Evolutionary conservation across 2,888 invertebrate genomes (phyloP), one percentile per base, ranked within the genome.

Genomic region (Gisinianus flammeolus): DNA sequence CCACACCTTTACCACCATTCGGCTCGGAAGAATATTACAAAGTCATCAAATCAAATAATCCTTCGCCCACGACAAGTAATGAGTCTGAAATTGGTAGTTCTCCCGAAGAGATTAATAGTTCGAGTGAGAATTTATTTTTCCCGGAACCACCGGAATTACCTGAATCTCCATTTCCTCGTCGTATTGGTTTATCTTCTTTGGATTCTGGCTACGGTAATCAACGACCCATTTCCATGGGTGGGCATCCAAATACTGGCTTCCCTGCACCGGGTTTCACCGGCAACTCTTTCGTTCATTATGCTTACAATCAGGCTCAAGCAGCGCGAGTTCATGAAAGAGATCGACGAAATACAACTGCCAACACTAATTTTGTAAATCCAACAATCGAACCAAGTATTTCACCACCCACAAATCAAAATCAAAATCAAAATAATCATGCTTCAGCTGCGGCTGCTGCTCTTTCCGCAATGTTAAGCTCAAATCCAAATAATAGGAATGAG

Each of bases 1-100:
- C 84, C 28, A 84, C 84, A 12, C 84, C 84, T 0, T 76, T 84
- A 16, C 84, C 84, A 4, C 82, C 83, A 12, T 83, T 83, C 77
- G 83, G 83, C 44, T 78, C 81, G 10, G 81, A 83, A 8, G 84
- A 83, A 54, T 84, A 83, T 75, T 84, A 83, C 68, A 66, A 75
- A 19, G 80, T 83, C 8, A 81, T 84, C 28, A 84, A 84, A 79
- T 83, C 83, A 0, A 80, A 73, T 56, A 83, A 83, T 76, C 84
- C 84, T 12, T 81, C 81, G 0, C 82, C 83, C 30, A 83, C 84
- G n/a, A 84, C 83, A 2, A 82, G 82, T 31, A 83, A 82, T 35
- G 83, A 83, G 70, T 82, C 82, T n/a, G 83, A 84, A 72, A 52
- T 83, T 16, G 84, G 84, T 0, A 82, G 82, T 62, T 79, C 82